A percentile compares a stretch with the other conserved stretches of the same genome.
Conservation (phyloP, 1,140 invertebrate genomes). For the Holotrichia oblita region DNA sequence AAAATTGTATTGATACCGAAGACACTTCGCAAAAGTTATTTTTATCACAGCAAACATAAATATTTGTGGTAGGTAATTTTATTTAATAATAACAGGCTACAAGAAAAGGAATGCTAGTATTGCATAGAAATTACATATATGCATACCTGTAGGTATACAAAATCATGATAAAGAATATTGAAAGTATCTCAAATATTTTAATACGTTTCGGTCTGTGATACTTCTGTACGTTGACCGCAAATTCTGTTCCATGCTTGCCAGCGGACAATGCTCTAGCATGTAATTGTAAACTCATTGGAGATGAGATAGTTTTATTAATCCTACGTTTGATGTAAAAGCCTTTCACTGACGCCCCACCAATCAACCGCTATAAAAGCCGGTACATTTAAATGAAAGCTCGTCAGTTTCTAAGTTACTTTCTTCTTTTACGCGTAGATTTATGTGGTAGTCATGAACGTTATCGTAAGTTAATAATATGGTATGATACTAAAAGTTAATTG, state of each 20-base stretch:
- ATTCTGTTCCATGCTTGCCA: slow-evolving; percentile 9
- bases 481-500: not conserved
- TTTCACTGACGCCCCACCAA: slow-evolving; percentile 54
- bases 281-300: not conserved
- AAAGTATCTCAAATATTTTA: slow-evolving; percentile 27
- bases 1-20: too few species aligned
- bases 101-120: not conserved
- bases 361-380: slow-evolving; percentile 52
- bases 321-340: slow-evolving; percentile 44
- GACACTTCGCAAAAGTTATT: too few species aligned
- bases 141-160: not conserved
- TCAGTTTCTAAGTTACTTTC: slow-evolving; percentile 52
- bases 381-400: slow-evolving; percentile 46
- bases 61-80: not conserved
- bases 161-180: not conserved
- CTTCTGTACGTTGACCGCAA: slow-evolving; percentile 22
- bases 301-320: slow-evolving; percentile 39
- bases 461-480: slow-evolving; percentile 48
- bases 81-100: not conserved
- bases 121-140: not conserved
- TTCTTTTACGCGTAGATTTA: slow-evolving; percentile 41
- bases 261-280: slow-evolving; percentile 17
- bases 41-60: not conserved
- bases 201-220: not conserved
- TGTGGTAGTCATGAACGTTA: slow-evolving; percentile 50